Evolutionary conservation across 2,797 vertebrate genomes (phyloP), one percentile per base, ranked within the genome.

Genomic region (Trachops cirrhosus): DNA sequence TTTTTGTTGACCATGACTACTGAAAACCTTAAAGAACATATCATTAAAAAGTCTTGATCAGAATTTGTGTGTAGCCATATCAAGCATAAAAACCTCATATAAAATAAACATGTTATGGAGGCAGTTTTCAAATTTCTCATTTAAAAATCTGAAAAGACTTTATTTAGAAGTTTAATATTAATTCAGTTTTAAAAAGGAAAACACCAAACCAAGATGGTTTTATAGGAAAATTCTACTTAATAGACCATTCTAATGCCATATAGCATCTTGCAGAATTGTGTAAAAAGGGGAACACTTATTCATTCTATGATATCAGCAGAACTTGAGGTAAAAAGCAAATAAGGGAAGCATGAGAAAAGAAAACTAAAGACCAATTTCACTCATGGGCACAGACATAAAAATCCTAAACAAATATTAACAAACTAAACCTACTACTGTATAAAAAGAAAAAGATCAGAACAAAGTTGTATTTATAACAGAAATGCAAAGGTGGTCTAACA

Each of bases 91-190:
- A 93, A 83, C 83, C 26, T 48, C 48, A 89, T 73, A 83, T 78
- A 87, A 94, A 96, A 94, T 68, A 91, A 92, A 82, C n/a, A 93
- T 62, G 84, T 26, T 78, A 39, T 73, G 32, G 59, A 90, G 92
- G 46, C n/a, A 95, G 50, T 92, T 90, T 89, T 94, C 57, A 91
- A 74, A 21, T 77, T 90, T 93, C 41, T 84, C 68, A 95, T 64
- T 95, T 57, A 92, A 80, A 91, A 86, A 32, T 62, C 29, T 85
- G 32, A 92, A 91, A 94, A 91, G 18, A 90, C 92, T 93, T 94
- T 86, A 86, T 92, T 89, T 89, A 71, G 8, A 93, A 91, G 59
- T 88, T 94, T 85, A 85, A 84, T 44, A 88, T n/a, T 79, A 90
- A 83, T 44, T 92, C 46, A 87, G 62, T 77, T 91, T 59, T 79